A percentile compares a stretch with the other conserved stretches of the same genome.
Evolutionary conservation across 2,888 invertebrate genomes (phyloP).

Genomic region (Melinaea menophilus): DNA sequence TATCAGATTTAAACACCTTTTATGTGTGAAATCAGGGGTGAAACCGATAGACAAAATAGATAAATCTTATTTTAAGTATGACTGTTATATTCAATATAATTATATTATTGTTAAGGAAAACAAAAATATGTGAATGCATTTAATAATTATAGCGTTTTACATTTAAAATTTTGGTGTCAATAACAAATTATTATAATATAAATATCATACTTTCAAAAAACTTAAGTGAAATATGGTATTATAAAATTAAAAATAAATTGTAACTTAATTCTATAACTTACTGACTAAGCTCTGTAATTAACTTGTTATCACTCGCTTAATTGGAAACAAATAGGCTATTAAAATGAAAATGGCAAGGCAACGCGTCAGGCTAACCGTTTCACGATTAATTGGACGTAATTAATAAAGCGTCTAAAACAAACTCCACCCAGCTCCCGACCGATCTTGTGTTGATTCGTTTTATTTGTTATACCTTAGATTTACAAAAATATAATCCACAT

Average conservation of each 20-base stretch:
- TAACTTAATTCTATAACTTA: not conserved
- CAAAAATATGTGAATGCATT: not conserved
- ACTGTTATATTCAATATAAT: slow-evolving; percentile 1
- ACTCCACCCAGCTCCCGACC: slow-evolving; percentile 66
- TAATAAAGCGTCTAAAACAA: slow-evolving; percentile 74
- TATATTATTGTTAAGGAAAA: not conserved
- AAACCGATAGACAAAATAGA: slow-evolving; percentile 53
- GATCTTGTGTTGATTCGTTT: slow-evolving; percentile 65
- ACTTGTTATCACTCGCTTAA: slow-evolving; percentile 36
- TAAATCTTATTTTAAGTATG: slow-evolving; percentile 28
- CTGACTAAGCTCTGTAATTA: slow-evolving; percentile 27
- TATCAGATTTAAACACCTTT: slow-evolving; percentile 42
- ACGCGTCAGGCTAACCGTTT: slow-evolving; percentile 58
- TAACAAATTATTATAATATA: no score
- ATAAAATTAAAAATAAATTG: no score
- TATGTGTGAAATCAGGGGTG: slow-evolving; percentile 69
- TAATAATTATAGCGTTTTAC: not conserved
- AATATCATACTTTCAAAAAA: no score
- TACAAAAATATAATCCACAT: slow-evolving; percentile 23
- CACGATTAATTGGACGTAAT: slow-evolving; percentile 76
- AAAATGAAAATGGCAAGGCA: slow-evolving; percentile 58
- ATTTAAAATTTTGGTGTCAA: no score
- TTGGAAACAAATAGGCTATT: slow-evolving; percentile 46
- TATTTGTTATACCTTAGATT: slow-evolving; percentile 51
- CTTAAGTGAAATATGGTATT: no score